Evolutionary conservation across 2,888 invertebrate genomes (phyloP), one percentile per base, ranked within the genome.

Genomic region (Tinea pellionella): DNA sequence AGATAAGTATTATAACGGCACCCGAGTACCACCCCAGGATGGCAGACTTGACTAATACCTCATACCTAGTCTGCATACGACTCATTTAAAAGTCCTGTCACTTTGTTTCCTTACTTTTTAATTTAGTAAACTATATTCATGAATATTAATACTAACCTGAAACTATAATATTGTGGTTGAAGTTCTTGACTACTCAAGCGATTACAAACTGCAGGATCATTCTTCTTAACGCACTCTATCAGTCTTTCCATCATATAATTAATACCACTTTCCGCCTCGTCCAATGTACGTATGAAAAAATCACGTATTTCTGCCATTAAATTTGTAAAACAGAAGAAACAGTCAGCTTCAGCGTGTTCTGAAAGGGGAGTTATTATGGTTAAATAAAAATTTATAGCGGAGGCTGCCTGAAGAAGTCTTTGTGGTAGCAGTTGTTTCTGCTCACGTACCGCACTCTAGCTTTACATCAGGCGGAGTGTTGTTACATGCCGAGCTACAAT

Each of bases 291-390:
- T 66, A 99, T 98, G 76, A 99, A 99, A 74, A 96, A 96, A 77
- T 99, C 99, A 29, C 99, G 89, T 63, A 99, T 98, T 85, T 99
- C 99, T 0, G 94, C 93, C 99, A 99, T 99, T 59, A 99, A 84
- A 75, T 97, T 97, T 2, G 98, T 99, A 77, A 99, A 99, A 73
- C 98, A 97, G 83, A 97, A 99, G 80, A 99, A 99, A 63, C 97
- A 94, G 75, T 99, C 99, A 0, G 98, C 96, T 77, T 99, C 99
- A 0, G 99, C 99, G 77, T 94, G 89, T 72, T 93, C 97, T 95
- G 80, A 37, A 78, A 79, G 61, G 30, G 30, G 4, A n/a, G n/a
- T n/a, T n/a, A 24, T 24, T 24, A 24, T 24, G 6, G 24, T 3
- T 59, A 60, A 59, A n/a, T 16, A 41, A 18, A 1, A 57, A 53